Evolutionary conservation across 1,140 invertebrate species (phyloP).

Genomic region (Akabosia matsudoensis): DNA sequence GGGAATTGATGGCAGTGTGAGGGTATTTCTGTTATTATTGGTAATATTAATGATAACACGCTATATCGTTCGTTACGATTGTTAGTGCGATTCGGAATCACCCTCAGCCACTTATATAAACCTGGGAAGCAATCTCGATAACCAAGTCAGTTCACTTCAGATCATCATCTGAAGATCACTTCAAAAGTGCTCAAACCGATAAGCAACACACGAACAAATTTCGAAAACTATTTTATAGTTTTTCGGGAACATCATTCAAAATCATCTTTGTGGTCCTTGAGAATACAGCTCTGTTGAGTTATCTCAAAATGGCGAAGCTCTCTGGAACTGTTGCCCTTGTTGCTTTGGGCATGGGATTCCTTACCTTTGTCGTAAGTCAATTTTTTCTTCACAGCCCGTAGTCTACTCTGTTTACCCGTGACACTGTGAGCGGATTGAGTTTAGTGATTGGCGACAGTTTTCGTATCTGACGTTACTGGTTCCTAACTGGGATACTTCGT

Average conservation of each 20-base stretch:
- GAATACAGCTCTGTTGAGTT: neutral
- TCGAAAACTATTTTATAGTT: slow-evolving; percentile 14
- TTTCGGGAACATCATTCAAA: neutral
- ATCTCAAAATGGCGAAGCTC: slow-evolving; percentile 9
- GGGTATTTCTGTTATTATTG: too few species aligned
- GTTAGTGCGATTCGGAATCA: neutral
- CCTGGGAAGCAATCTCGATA: neutral
- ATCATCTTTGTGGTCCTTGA: neutral
- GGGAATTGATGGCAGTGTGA: too few species aligned
- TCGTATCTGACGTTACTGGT: too few species aligned
- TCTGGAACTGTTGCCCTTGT: slow-evolving; percentile 18
- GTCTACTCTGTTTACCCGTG: too few species aligned
- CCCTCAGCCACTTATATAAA: slow-evolving; percentile 21
- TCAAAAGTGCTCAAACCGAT: neutral
- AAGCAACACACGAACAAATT: neutral
- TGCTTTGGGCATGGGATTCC: slow-evolving; percentile 9
- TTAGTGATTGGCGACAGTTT: too few species aligned
- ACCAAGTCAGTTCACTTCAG: slow-evolving; percentile 16
- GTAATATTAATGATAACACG: slow-evolving; percentile 1
- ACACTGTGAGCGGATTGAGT: too few species aligned
- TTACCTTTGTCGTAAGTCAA: slow-evolving; percentile 12
- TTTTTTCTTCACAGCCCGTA: neutral
- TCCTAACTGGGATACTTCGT: too few species aligned
- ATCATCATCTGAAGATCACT: slow-evolving; percentile 1
- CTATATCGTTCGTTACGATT: neutral